These are phyloP conservation scores for Isoperla grammatica DNA, from an alignment of 2,888 invertebrate species.

Conservation along the genomic window DNA sequence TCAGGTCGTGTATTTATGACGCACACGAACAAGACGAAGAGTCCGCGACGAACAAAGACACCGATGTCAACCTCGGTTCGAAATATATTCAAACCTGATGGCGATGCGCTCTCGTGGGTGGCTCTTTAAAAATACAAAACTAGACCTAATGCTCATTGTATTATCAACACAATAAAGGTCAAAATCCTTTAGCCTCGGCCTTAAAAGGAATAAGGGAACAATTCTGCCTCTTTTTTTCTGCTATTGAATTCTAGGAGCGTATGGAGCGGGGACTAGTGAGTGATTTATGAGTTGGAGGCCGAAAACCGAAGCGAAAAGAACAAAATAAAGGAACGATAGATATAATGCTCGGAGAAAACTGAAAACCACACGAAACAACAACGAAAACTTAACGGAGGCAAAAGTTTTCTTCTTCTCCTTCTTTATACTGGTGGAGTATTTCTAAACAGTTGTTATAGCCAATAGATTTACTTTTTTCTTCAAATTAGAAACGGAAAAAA, in stretches of 20 bases:
- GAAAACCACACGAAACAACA: conserved; percentile 15
- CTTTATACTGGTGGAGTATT: no score
- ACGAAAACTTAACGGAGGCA: conserved; percentile 4
- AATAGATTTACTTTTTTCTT: no score
- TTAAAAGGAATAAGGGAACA: no score
- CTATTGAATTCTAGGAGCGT: conserved; percentile 24
- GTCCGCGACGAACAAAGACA: no score
- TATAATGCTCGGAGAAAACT: conserved; percentile 5
- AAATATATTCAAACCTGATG: no score
- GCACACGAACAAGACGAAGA: no score
- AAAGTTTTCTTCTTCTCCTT: no score
- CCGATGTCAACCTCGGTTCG: no score
- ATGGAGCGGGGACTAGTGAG: conserved; percentile 20
- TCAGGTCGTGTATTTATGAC: no score
- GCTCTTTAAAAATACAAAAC: conserved; percentile 17
- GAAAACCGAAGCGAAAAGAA: conserved; percentile 1
- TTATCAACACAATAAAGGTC: conserved; percentile 26
- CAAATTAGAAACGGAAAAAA: background rate
- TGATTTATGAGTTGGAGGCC: conserved; percentile 23
- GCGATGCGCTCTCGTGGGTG: conserved; percentile 6
- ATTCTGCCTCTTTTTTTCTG: conserved; percentile 20
- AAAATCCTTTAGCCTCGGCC: conserved; percentile 21
- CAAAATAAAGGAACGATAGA: no score
- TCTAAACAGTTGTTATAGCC: no score
- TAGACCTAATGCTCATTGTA: conserved; percentile 23